Evolutionary conservation across 2,113 vertebrate species (phyloP).

Genomic region (Motacilla tschutschensis): DNA sequence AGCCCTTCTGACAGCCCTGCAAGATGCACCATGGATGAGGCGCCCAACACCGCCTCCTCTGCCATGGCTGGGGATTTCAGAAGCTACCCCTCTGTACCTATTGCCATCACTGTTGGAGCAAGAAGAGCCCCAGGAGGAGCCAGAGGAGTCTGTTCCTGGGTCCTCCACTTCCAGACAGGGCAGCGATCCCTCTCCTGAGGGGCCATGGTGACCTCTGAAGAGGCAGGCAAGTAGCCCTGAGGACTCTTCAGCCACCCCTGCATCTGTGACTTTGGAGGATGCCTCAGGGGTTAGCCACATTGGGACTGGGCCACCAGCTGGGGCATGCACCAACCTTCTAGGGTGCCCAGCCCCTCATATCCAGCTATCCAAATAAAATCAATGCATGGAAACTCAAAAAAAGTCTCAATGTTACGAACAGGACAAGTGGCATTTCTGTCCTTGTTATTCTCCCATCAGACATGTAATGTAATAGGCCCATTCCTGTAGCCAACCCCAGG

Average conservation of each 20-base stretch:
- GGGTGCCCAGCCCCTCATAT: background rate
- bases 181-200: background rate
- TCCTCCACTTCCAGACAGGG: fast-evolving
- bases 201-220: background rate
- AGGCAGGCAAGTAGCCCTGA: background rate
- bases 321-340: background rate
- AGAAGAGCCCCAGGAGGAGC: background rate
- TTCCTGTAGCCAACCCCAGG: background rate
- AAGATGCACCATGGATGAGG: background rate
- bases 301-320: background rate
- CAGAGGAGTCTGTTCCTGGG: background rate
- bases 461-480: background rate
- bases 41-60: background rate
- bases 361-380: background rate
- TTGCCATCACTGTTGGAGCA: background rate
- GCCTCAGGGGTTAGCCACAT: background rate
- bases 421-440: fast-evolving
- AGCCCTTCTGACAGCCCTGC: background rate
- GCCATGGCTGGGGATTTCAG: background rate
- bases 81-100: background rate
- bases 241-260: too few relatives aligned
- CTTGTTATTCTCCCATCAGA: background rate
- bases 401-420: background rate
- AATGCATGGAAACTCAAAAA: background rate
- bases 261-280: fast-evolving